Percentiles rank a stretch among this genome's conserved stretches.
These are phyloP conservation scores for Ypsolopha scabrella DNA, from an alignment of 2,888 invertebrate species.

Conservation along the genomic window DNA sequence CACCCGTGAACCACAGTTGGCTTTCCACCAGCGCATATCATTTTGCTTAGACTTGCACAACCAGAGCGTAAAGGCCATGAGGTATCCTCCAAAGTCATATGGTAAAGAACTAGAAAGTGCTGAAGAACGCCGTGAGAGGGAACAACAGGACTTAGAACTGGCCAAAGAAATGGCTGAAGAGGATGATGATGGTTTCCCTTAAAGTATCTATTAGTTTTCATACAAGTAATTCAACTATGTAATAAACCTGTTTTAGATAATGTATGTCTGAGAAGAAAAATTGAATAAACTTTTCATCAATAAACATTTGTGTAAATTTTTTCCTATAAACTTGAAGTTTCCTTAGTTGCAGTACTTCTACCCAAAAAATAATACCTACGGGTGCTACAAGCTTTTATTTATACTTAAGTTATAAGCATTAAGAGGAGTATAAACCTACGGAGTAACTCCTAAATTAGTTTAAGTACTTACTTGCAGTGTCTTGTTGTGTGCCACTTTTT, in stretches of 20 bases:
- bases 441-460: no score
- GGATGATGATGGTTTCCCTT: constrained; percentile 91
- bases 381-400: no score
- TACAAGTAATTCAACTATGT: constrained; percentile 3
- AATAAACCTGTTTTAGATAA: background rate
- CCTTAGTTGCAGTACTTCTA: no score
- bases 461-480: no score
- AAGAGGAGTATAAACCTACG: no score
- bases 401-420: no score
- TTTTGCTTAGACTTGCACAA: constrained; percentile 98
- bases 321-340: no score
- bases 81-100: constrained; percentile 98
- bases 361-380: no score
- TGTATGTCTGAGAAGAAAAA: no score
- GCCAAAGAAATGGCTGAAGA: constrained; percentile 99
- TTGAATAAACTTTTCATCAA: no score
- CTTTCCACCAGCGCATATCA: constrained; percentile 96
- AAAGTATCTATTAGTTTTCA: constrained; percentile 13
- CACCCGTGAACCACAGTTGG: constrained; percentile 94
- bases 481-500: no score
- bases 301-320: no score
- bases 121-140: constrained; percentile 94
- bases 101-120: constrained; percentile 98
- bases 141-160: constrained; percentile 97
- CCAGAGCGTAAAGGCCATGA: constrained; percentile 99